These are phyloP conservation scores for Ichneumon xanthorius DNA, from an alignment of 2,888 invertebrate genomes.

Conservation along the genomic window DNA sequence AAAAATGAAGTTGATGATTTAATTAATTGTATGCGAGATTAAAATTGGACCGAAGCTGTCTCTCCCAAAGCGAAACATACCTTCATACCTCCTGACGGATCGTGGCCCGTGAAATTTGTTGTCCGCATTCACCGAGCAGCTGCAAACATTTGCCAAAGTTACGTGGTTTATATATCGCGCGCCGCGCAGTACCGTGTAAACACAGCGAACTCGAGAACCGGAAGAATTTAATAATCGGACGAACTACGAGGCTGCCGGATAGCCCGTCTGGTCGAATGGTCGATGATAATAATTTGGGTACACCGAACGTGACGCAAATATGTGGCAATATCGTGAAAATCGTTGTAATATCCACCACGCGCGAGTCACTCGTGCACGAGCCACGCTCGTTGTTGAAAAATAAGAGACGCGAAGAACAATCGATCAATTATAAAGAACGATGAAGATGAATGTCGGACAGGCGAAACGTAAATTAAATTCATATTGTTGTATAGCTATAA, in stretches of 20 bases:
- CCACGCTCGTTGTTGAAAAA: neutral
- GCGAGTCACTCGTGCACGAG: neutral
- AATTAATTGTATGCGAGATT: neutral
- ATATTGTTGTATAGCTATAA: neutral
- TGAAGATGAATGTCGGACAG: neutral
- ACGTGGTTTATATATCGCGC: neutral
- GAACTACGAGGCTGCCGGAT: neutral
- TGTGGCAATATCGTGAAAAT: neutral
- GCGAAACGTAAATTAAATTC: conserved; percentile 5
- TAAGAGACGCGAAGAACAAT: conserved; percentile 5
- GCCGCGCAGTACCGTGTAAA: neutral
- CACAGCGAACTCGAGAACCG: neutral
- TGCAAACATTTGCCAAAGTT: neutral
- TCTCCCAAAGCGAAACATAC: neutral
- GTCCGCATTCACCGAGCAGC: neutral
- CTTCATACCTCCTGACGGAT: neutral
- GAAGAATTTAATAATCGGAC: conserved; percentile 12
- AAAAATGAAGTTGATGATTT: neutral
- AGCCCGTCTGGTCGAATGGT: neutral
- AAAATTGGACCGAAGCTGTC: neutral
- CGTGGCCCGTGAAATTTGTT: neutral
- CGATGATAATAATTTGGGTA: neutral
- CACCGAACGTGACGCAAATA: neutral
- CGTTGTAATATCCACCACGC: neutral
- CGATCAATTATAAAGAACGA: conserved; percentile 6